Evolutionary conservation across 2,888 invertebrate genomes (phyloP).

Genomic region (Poecilus cupreus): DNA sequence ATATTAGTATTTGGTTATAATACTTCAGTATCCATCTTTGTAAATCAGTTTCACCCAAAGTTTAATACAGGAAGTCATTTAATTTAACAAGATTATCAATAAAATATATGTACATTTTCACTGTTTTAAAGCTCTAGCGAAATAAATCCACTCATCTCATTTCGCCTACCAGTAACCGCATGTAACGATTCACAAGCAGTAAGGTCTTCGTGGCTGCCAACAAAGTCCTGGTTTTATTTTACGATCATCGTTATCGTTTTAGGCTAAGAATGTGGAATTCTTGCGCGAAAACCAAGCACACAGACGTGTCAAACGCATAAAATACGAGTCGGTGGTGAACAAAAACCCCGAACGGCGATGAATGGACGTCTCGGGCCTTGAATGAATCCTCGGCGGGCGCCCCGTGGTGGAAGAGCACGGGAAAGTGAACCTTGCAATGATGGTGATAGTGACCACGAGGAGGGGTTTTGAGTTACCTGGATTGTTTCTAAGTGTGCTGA

Average conservation of each 20-base stretch:
- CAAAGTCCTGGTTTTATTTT: slow-evolving; percentile 29
- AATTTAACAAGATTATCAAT: no score
- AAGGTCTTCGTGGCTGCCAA: neutral
- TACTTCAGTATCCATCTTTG: no score
- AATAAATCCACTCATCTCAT: neutral
- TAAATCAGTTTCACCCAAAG: no score
- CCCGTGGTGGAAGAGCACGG: neutral
- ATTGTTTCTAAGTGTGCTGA: slow-evolving; percentile 44
- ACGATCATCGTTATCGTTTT: slow-evolving; percentile 33
- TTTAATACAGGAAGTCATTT: no score
- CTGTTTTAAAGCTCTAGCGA: neutral
- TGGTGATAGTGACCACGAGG: neutral
- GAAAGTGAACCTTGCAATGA: neutral
- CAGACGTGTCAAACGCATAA: slow-evolving; percentile 38
- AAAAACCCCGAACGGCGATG: slow-evolving; percentile 25
- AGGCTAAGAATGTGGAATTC: slow-evolving; percentile 29
- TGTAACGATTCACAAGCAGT: neutral
- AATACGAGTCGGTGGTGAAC: slow-evolving; percentile 10
- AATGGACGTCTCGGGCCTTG: slow-evolving; percentile 45
- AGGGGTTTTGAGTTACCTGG: slow-evolving; percentile 23
- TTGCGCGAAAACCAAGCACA: slow-evolving; percentile 11
- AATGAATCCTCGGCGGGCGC: slow-evolving; percentile 44
- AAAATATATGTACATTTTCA: no score
- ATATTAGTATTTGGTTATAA: no score
- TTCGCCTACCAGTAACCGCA: neutral